Conservation (phyloP, 2,797 vertebrate genomes). For the Tolypeutes matacus region DNA sequence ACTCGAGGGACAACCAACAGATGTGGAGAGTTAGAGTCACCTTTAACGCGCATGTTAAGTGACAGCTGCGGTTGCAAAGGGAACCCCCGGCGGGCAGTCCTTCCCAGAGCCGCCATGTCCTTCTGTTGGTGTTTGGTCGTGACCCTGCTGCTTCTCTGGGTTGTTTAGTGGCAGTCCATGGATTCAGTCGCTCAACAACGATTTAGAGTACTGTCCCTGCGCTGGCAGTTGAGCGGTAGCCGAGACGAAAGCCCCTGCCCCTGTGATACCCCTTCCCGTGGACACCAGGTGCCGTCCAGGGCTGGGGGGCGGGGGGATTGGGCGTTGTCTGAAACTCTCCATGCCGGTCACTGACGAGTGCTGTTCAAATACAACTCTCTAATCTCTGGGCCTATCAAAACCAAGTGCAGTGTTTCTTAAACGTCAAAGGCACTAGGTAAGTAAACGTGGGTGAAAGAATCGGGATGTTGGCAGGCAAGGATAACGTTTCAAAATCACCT, state of each 20-base stretch:
- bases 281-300: neutral
- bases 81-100: too few relatives aligned
- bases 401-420: slow-evolving; percentile 49
- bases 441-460: slow-evolving; percentile 27
- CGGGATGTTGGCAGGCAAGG: neutral
- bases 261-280: neutral
- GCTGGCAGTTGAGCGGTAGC: neutral
- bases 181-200: neutral
- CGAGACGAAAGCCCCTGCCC: neutral
- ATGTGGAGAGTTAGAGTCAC: neutral
- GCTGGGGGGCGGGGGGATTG: neutral
- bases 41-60: neutral
- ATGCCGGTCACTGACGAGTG: neutral
- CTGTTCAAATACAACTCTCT: neutral
- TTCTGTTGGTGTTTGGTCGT: neutral
- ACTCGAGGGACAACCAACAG: neutral
- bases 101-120: neutral
- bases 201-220: neutral
- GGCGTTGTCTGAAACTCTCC: neutral
- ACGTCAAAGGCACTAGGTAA: slow-evolving; percentile 3
- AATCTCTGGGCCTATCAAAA: neutral
- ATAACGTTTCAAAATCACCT: slow-evolving; percentile 33
- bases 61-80: neutral
- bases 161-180: neutral
- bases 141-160: neutral